phyloP scores from a whole-genome alignment of 1,140 invertebrate species.

The Drosophila elegans region DNA sequence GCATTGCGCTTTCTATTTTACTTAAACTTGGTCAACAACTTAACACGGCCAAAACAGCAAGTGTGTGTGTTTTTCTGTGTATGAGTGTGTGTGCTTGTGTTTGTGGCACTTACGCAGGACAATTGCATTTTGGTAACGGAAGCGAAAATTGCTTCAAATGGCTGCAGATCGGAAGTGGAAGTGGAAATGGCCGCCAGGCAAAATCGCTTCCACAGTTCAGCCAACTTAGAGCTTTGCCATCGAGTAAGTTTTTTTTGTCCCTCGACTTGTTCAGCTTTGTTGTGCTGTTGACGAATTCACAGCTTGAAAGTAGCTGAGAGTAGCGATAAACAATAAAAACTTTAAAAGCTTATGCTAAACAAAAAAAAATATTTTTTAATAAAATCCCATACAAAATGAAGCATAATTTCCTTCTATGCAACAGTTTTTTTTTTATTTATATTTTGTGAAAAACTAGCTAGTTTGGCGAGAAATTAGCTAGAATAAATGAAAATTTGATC shows the following conservation, averaged over 20 bases:
- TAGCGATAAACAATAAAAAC: too few relatives aligned
- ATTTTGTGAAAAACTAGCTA: too few relatives aligned
- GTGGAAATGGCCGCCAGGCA: slow-evolving; percentile 58
- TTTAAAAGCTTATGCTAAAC: too few relatives aligned
- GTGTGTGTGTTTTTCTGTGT: background rate
- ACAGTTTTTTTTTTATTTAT: too few relatives aligned
- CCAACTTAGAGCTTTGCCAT: slow-evolving; percentile 8
- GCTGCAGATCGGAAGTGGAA: slow-evolving; percentile 59
- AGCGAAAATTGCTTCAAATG: slow-evolving; percentile 70
- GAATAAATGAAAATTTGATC: too few relatives aligned
- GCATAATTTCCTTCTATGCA: too few relatives aligned
- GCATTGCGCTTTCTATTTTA: slow-evolving; percentile 37
- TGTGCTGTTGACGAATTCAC: background rate
- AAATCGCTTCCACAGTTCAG: slow-evolving; percentile 49
- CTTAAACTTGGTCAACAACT: slow-evolving; percentile 44
- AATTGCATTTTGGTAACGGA: slow-evolving; percentile 70
- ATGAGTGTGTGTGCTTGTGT: slow-evolving; percentile 7
- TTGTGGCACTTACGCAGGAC: slow-evolving; percentile 53
- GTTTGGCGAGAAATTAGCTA: too few relatives aligned
- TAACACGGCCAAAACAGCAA: slow-evolving; percentile 25
- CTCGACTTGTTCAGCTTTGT: too few relatives aligned
- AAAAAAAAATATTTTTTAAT: too few relatives aligned
- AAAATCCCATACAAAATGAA: too few relatives aligned
- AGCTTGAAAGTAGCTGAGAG: slow-evolving; percentile 16
- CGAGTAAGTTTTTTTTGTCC: background rate